phyloP scores from a whole-genome alignment of 1,140 invertebrate genomes.

The Aphelenchoides besseyi region DNA sequence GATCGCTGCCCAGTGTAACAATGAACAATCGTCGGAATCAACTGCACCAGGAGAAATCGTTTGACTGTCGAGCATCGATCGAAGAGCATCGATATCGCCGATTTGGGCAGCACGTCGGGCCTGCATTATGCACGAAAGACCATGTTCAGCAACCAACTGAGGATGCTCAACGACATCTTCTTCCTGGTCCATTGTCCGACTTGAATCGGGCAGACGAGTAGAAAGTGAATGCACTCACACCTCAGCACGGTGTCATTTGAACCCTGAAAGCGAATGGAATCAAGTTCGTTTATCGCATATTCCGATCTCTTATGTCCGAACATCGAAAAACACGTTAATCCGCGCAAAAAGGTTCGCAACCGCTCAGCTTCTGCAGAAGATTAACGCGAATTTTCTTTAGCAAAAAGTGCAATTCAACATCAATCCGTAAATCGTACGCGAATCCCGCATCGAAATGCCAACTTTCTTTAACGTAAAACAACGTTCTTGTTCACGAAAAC shows the following conservation, averaged over 20 bases:
- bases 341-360: not conserved
- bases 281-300: not conserved
- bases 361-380: too few species aligned
- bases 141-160: not conserved
- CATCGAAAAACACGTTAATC: not conserved
- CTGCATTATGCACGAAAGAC: conserved; percentile 69
- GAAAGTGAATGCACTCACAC: not conserved
- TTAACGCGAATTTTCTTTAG: too few species aligned
- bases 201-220: not conserved
- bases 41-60: conserved; percentile 12
- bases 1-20: conserved; percentile 98
- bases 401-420: too few species aligned
- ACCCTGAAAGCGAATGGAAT: conserved; percentile 1
- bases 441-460: too few species aligned
- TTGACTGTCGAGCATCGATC: conserved; percentile 36
- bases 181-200: not conserved
- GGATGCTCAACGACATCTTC: not conserved
- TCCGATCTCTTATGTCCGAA: not conserved
- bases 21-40: conserved; percentile 68
- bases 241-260: not conserved
- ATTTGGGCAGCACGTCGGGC: conserved; percentile 53
- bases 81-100: conserved; percentile 41
- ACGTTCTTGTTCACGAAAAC: too few species aligned
- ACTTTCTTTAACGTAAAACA: too few species aligned
- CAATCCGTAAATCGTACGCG: too few species aligned